phyloP scores from a whole-genome alignment of 2,113 vertebrate genomes.

The Oreochromis spilurus region DNA sequence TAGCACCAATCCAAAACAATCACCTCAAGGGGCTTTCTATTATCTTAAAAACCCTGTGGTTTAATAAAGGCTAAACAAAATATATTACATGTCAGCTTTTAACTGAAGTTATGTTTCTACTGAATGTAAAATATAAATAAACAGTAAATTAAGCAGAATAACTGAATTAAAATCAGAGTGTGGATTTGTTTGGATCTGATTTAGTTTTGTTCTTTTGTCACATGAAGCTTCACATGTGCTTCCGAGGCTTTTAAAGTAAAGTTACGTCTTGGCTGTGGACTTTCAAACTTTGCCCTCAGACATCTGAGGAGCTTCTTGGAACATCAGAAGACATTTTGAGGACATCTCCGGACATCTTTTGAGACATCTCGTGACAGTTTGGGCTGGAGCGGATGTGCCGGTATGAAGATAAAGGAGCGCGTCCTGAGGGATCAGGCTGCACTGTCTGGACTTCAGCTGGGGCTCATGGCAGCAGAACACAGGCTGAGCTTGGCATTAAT shows the following conservation, averaged over 20 bases:
- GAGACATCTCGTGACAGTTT: conserved; percentile 32
- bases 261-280: not conserved
- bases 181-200: not conserved
- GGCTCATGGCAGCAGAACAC: conserved; percentile 63
- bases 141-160: not conserved
- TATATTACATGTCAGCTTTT: not conserved
- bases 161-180: not conserved
- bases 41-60: fast-evolving
- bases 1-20: not conserved
- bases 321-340: conserved; percentile 27
- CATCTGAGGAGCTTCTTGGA: not conserved
- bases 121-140: not conserved
- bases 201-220: not conserved
- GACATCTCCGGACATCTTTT: conserved; percentile 27
- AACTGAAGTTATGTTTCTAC: not conserved
- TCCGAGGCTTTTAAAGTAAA: not conserved
- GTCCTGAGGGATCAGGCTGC: conserved; percentile 37
- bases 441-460: conserved; percentile 48
- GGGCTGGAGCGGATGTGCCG: conserved; percentile 1
- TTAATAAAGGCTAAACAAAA: not conserved
- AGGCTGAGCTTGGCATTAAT: conserved; percentile 54
- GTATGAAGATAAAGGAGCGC: conserved; percentile 51
- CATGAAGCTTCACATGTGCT: not conserved
- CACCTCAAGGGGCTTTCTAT: not conserved
- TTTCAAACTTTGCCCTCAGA: conserved; percentile 1